Base-by-base conservation (phyloP, 2,888 invertebrate species). In the Andrena minutula region DNA sequence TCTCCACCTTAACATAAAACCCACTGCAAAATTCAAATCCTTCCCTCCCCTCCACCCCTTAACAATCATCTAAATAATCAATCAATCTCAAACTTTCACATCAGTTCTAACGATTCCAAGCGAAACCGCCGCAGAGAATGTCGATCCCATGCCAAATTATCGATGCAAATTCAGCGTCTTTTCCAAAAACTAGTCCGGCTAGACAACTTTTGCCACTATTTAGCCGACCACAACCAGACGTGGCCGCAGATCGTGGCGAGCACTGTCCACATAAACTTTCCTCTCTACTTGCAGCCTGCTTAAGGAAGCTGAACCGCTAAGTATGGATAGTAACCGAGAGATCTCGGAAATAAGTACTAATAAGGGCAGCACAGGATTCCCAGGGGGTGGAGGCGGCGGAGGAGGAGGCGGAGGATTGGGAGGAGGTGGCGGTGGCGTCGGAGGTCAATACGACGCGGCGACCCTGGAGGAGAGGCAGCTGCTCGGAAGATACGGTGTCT, bases 401-500 rank as follows among this genome's bases (percentile, higher is more conserved):
- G 79, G 89, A 12, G 92, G 94, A 47, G 92, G 41, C 30, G 92
- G 60, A 92, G 93, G n/a, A n/a, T n/a, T n/a, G 66, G 94, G 95
- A 12, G 79, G 80, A 2, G 60, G 87, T 10, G 94, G 94, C 79
- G 94, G 94, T 83, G 92, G 88, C 35, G 84, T 88, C 53, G 76
- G 85, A 1, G 84, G 90, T 60, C 91, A 88, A 58, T 90, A 83
- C 81, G 91, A 93, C 74, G 23, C 94, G 93, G 82, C 94, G 91
- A 91, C 88, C 0, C 94, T 97, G 8, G 99, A 99, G 92, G 99
- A 99, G 91, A 95, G 98, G 47, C 97, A 99, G 92, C 95, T 98
- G 86, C 95, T 99, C 84, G 98, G 98, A 73, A 96, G 98, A 86
- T 99, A 99, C 94, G 99, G 99, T 0, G 98, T 99, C 73, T 99